These are phyloP conservation scores for Mycalesis mineus DNA, from an alignment of 2,888 invertebrate genomes.

Conservation along the genomic window DNA sequence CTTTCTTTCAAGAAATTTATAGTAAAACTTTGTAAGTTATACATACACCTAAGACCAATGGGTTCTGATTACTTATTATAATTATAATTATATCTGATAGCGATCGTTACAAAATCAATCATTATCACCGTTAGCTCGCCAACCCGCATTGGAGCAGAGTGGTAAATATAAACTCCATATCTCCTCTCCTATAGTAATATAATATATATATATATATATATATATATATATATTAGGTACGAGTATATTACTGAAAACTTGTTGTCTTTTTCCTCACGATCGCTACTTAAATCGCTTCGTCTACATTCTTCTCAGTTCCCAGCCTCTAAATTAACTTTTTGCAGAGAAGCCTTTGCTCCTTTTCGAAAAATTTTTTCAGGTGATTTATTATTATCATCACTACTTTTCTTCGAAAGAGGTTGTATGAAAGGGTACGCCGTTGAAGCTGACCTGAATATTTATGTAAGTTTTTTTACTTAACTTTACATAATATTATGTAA, in stretches of 20 bases:
- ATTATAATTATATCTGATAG: too few species aligned
- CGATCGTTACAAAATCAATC: too few species aligned
- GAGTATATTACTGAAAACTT: not conserved
- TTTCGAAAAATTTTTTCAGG: conserved; percentile 19
- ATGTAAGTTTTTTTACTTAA: conserved; percentile 11
- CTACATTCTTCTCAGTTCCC: conserved; percentile 1
- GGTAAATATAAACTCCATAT: too few species aligned
- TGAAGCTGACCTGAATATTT: conserved; percentile 6
- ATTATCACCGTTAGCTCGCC: too few species aligned
- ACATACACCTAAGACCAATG: too few species aligned
- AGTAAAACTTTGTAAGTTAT: too few species aligned
- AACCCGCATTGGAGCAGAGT: too few species aligned
- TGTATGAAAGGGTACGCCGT: conserved; percentile 3
- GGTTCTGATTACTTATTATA: too few species aligned
- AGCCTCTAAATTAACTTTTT: conserved; percentile 24
- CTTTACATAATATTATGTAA: conserved; percentile 10
- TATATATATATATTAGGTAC: too few species aligned
- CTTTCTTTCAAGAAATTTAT: too few species aligned
- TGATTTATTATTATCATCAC: conserved; percentile 24
- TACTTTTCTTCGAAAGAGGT: conserved; percentile 17
- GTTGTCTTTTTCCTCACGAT: not conserved
- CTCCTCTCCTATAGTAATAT: too few species aligned
- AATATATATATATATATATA: too few species aligned
- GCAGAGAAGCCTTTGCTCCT: conserved; percentile 8
- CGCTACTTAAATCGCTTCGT: not conserved